These are phyloP conservation scores for Nesidiocoris tenuis DNA, from an alignment of 2,888 invertebrate genomes.

Conservation along the genomic window DNA sequence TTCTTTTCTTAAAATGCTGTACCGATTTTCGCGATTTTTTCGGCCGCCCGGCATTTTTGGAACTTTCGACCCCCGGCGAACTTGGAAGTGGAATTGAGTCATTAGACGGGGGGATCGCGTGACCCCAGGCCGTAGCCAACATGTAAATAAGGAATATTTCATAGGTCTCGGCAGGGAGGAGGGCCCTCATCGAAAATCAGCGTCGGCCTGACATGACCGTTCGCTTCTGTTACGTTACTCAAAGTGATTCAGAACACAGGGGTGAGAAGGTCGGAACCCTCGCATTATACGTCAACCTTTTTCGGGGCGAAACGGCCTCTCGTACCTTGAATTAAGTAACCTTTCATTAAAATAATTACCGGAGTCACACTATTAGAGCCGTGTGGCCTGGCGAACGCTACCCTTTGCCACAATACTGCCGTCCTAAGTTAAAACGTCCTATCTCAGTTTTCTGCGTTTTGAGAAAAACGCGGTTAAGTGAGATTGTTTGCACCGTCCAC, in stretches of 20 bases:
- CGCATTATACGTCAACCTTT: background rate
- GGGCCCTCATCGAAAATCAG: background rate
- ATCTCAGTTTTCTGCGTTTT: too few species aligned
- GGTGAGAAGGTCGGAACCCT: slow-evolving; percentile 9
- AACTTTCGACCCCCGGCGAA: background rate
- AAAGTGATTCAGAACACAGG: slow-evolving; percentile 33
- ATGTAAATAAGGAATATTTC: slow-evolving; percentile 36
- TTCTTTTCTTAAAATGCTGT: too few species aligned
- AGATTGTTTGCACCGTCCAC: too few species aligned
- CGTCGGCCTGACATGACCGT: background rate
- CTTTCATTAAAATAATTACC: slow-evolving; percentile 33
- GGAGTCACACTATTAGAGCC: background rate
- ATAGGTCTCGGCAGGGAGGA: background rate
- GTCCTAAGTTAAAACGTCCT: too few species aligned
- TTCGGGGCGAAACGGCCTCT: background rate
- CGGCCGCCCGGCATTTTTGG: background rate
- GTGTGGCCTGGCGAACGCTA: background rate
- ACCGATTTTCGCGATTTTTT: too few species aligned
- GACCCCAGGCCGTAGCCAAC: slow-evolving; percentile 16
- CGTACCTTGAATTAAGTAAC: slow-evolving; percentile 26
- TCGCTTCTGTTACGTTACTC: background rate
- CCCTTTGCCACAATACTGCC: background rate
- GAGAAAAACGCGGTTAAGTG: too few species aligned
- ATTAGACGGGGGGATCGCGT: slow-evolving; percentile 23
- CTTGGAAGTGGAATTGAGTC: slow-evolving; percentile 14